Percentiles rank a stretch among this genome's conserved stretches.
Evolutionary conservation across 2,113 vertebrate genomes (phyloP).

Genomic region (Polyodon spathula): DNA sequence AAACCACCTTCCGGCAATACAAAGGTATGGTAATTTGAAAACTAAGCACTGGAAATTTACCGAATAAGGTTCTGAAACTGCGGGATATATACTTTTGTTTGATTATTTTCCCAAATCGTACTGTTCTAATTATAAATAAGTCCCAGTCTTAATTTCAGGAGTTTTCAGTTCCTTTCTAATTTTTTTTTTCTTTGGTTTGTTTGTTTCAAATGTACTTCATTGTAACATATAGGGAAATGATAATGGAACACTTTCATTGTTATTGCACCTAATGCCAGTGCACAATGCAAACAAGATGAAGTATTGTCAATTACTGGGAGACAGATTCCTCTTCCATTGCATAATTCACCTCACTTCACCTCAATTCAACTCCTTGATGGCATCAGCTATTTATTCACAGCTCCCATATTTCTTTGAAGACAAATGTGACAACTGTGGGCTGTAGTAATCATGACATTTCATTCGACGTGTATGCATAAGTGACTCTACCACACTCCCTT

Average conservation of each 20-base stretch:
- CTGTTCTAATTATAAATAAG: not conserved
- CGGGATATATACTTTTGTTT: not conserved
- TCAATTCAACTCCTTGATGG: constrained; percentile 5
- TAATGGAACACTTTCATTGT: not conserved
- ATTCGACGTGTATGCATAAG: not conserved
- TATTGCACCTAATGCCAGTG: constrained; percentile 2
- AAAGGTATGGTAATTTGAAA: constrained; percentile 12
- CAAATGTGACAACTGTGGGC: constrained; percentile 2
- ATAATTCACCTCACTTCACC: constrained; percentile 12
- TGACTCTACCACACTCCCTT: too few relatives aligned
- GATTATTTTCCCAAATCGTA: not conserved
- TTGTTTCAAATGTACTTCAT: not conserved
- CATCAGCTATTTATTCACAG: constrained; percentile 2
- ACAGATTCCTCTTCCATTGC: constrained; percentile 3
- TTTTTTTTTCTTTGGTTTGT: not conserved
- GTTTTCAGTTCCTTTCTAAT: not conserved
- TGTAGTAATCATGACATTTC: constrained; percentile 1
- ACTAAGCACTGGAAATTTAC: constrained; percentile 4
- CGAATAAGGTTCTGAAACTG: not conserved
- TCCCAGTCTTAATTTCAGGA: not conserved
- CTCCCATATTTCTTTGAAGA: not conserved
- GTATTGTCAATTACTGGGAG: constrained; percentile 1
- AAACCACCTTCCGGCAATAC: constrained; percentile 1
- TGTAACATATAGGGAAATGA: not conserved
- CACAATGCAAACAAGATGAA: not conserved